Base-by-base conservation (phyloP, 2,113 vertebrate species). In the Lucifuga dentata region DNA sequence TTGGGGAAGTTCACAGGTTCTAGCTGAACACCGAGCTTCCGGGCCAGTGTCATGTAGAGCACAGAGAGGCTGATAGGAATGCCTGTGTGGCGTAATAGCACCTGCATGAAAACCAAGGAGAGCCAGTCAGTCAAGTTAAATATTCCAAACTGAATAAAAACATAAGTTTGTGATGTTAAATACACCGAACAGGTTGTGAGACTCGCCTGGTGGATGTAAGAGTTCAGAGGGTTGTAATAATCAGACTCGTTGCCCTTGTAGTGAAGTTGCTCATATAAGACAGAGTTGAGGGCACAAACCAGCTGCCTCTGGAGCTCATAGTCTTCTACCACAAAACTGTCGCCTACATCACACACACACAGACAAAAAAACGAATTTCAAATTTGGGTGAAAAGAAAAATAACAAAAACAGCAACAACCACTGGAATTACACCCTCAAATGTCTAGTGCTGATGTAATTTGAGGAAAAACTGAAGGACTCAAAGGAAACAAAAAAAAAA, bases 41-140 rank as follows among this genome's bases (percentile, higher is more conserved):
- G 86, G 67, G 96, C 95, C 80, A 99, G 87, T 0, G 94, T 98
- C 94, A 97, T 91, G 87, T 99, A 99, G 32, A 99, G 92, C 45
- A 99, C 92, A 5, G 96, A 99, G 88, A 99, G 95, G 78, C 96
- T 98, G 85, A 99, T 99, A 20, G 97, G 98, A 81, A 99, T 99
- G 17, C 98, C 98, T 1, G 95, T 99, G 76, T 76, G 93, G 16
- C 94, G 95, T 61, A 94, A 92, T 83, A 99, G 90, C 88, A 99
- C 98, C 98, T 99, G 20, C 8, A n/a, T 21, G 7, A 44, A 59
- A 43, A 41, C 11, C 32, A 39, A n/a, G 38, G 15, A 5, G 12
- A 44, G 10, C 12, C 26, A 1, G 38, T 51, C 21, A 38, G 19
- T 49, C 3, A 1, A 3, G 21, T 49, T 19, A 52, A 50, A 53